phyloP scores from a whole-genome alignment of 2,888 invertebrate species.

The Calameuta filiformis region DNA sequence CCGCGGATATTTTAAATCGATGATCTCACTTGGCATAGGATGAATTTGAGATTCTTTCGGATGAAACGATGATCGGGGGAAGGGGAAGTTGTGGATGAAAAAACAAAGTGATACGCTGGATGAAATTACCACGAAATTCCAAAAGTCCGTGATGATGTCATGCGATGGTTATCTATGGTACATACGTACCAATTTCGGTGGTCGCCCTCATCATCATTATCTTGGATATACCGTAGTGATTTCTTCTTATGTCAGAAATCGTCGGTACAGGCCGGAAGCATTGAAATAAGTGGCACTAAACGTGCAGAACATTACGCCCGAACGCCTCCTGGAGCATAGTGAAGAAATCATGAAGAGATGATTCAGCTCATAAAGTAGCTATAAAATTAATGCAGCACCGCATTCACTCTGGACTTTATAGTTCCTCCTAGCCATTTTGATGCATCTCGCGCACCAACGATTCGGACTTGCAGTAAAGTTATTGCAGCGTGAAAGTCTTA shows the following conservation, averaged over 20 bases:
- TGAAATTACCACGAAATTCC: neutral
- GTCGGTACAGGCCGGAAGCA: constrained; percentile 1
- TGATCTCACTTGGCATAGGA: neutral
- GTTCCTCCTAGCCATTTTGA: constrained; percentile 15
- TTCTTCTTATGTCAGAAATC: neutral
- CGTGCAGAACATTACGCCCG: constrained; percentile 11
- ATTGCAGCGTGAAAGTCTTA: neutral
- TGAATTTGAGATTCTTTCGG: neutral
- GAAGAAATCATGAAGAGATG: constrained; percentile 22
- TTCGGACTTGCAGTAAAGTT: neutral
- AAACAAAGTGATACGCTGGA: neutral
- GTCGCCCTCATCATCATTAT: constrained; percentile 1
- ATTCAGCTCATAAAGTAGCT: constrained; percentile 36
- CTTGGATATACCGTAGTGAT: neutral
- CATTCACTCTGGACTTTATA: constrained; percentile 35
- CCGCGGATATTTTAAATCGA: neutral
- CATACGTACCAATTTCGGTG: neutral
- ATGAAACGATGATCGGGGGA: neutral
- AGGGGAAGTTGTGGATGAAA: neutral
- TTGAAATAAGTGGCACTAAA: constrained; percentile 5
- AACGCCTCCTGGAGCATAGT: constrained; percentile 13
- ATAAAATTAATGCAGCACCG: constrained; percentile 34
- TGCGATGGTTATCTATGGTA: neutral
- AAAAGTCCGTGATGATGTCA: neutral
- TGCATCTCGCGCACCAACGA: neutral